These are phyloP conservation scores for Chaetops frenatus DNA, from an alignment of 2,113 vertebrate species.

Conservation along the genomic window DNA sequence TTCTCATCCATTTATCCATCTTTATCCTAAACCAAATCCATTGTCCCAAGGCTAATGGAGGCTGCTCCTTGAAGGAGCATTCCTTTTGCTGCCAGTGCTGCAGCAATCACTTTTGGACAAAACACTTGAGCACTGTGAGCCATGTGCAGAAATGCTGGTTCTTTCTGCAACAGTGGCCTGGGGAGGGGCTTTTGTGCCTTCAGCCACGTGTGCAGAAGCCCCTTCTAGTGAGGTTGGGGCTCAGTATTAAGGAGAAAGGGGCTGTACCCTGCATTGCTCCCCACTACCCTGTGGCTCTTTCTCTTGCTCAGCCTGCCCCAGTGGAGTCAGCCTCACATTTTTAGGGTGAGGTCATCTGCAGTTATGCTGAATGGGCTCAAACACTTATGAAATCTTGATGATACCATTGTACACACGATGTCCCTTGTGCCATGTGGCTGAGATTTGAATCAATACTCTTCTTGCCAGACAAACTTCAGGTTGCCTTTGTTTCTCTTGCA, in stretches of 20 bases:
- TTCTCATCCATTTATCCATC: neutral
- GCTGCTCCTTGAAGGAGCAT: neutral
- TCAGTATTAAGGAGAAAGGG: neutral
- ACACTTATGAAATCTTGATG: neutral
- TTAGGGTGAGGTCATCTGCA: neutral
- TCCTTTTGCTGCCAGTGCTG: fast-evolving
- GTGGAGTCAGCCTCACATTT: neutral
- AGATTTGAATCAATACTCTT: neutral
- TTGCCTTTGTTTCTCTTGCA: neutral
- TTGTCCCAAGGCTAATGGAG: neutral
- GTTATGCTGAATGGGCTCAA: neutral
- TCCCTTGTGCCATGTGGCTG: neutral
- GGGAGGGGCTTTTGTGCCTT: neutral
- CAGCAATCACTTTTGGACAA: neutral
- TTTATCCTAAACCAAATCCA: neutral
- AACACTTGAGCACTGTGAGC: neutral
- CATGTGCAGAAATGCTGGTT: neutral
- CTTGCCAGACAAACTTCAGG: neutral
- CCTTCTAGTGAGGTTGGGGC: neutral
- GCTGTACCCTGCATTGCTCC: neutral
- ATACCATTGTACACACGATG: fast-evolving
- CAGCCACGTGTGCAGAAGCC: neutral
- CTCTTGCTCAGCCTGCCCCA: neutral
- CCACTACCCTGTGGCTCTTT: fast-evolving
- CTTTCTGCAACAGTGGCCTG: neutral